Evolutionary conservation across 92 coral and sea anemone species (phyloP).

Genomic region (Actinostola sp.): DNA sequence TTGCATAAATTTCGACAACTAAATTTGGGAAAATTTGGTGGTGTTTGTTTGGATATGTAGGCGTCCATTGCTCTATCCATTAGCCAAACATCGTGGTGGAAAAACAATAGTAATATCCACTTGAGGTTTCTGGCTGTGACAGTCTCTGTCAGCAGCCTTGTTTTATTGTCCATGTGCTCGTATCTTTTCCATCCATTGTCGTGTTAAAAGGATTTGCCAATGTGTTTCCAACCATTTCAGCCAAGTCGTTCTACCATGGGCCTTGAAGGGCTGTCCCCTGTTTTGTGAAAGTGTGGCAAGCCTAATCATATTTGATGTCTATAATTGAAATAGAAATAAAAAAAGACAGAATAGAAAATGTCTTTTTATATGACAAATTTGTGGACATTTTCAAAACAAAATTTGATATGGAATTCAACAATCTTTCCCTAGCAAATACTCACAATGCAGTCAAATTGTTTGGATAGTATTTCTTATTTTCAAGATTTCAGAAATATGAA

Average conservation of each 20-base stretch:
- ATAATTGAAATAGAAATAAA: background rate
- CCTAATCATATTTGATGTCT: background rate
- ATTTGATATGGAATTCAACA: conserved; percentile 8
- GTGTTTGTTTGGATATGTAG: conserved; percentile 27
- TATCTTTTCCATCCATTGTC: conserved; percentile 25
- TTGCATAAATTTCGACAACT: background rate
- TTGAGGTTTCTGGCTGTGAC: conserved; percentile 25
- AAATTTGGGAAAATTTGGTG: conserved; percentile 4
- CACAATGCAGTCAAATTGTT: conserved; percentile 18
- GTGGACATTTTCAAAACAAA: background rate
- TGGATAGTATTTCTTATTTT: conserved; percentile 1
- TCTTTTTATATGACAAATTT: background rate
- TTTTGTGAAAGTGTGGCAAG: background rate
- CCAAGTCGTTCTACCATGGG: background rate
- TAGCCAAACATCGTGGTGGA: conserved; percentile 30
- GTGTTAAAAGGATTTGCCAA: conserved; percentile 22
- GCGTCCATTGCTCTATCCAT: conserved; percentile 30
- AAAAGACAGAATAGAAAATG: background rate
- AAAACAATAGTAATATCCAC: conserved; percentile 39
- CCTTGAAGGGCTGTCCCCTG: background rate
- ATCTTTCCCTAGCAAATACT: conserved; percentile 10
- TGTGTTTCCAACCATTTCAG: conserved; percentile 11
- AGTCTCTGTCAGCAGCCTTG: conserved; percentile 42
- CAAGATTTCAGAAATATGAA: conserved; percentile 9
- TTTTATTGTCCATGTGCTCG: conserved; percentile 46